Percentiles rank a stretch among this genome's conserved stretches.
Conservation (phyloP, 2,888 invertebrate species). For the Formica aserva region DNA sequence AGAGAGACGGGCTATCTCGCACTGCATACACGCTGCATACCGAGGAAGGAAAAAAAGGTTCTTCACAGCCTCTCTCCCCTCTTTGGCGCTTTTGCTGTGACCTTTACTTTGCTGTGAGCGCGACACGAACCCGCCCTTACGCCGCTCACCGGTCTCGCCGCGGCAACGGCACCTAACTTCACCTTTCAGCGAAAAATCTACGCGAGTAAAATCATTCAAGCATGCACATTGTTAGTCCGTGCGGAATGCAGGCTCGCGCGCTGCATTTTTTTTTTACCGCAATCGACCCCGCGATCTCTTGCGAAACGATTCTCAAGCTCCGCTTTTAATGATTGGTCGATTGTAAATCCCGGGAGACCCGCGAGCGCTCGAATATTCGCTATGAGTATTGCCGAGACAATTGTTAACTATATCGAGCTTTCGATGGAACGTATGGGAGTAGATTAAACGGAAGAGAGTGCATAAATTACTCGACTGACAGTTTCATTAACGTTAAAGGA, state of each 20-base stretch:
- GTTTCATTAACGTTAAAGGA: neutral
- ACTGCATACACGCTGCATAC: neutral
- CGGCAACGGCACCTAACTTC: slow-evolving; percentile 49
- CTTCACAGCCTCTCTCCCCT: slow-evolving; percentile 25
- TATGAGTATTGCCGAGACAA: neutral
- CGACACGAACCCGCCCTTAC: slow-evolving; percentile 64
- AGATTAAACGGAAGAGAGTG: too few relatives aligned
- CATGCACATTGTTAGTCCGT: slow-evolving; percentile 78
- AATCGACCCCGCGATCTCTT: slow-evolving; percentile 15
- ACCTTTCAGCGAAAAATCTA: slow-evolving; percentile 74
- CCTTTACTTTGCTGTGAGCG: slow-evolving; percentile 57
- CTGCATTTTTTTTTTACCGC: slow-evolving; percentile 23
- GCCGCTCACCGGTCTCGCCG: slow-evolving; percentile 66
- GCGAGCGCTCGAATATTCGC: neutral
- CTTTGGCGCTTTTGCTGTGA: slow-evolving; percentile 47
- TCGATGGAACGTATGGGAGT: neutral
- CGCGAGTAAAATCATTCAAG: slow-evolving; percentile 75
- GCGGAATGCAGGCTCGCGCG: slow-evolving; percentile 64
- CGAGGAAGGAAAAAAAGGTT: slow-evolving; percentile 27
- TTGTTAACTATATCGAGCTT: neutral
- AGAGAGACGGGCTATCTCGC: slow-evolving; percentile 40
- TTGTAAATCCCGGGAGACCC: neutral
- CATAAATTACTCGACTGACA: neutral
- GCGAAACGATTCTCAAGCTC: slow-evolving; percentile 7
- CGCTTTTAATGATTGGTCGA: neutral